A percentile compares a stretch with the other conserved stretches of the same genome.
Evolutionary conservation across 2,888 invertebrate genomes (phyloP).

Genomic region (Rutpela maculata): DNA sequence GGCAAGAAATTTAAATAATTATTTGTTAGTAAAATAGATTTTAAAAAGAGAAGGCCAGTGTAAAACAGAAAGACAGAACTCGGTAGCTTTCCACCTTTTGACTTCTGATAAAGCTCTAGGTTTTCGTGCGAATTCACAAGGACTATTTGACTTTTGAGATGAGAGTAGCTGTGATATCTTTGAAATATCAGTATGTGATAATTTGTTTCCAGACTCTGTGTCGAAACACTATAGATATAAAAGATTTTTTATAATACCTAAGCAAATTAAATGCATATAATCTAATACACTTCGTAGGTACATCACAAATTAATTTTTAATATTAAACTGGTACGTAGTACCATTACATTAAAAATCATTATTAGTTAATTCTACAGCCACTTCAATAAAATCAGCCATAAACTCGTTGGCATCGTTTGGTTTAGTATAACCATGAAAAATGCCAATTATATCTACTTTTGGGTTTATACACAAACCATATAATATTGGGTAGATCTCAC

Average conservation of each 20-base stretch:
- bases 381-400: conserved; percentile 46
- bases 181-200: conserved; percentile 39
- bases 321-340: conserved; percentile 25
- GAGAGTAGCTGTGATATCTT: conserved; percentile 40
- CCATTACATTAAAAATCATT: conserved; percentile 29
- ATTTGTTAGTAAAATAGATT: conserved; percentile 30
- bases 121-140: conserved; percentile 55
- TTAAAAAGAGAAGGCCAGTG: conserved; percentile 38
- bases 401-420: conserved; percentile 46
- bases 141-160: conserved; percentile 35
- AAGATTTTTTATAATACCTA: conserved; percentile 55
- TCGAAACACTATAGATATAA: conserved; percentile 46
- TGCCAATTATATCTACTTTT: conserved; percentile 41
- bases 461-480: conserved; percentile 30
- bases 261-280: conserved; percentile 54
- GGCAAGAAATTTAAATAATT: conserved; percentile 54
- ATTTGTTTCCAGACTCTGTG: conserved; percentile 42
- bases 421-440: conserved; percentile 49
- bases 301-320: conserved; percentile 47
- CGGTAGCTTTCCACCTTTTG: conserved; percentile 32
- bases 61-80: conserved; percentile 34
- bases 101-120: conserved; percentile 44
- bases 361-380: conserved; percentile 29
- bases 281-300: conserved; percentile 43
- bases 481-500: conserved; percentile 46